Base-by-base conservation (phyloP, 2,888 invertebrate species). In the Tetropium fuscum region DNA sequence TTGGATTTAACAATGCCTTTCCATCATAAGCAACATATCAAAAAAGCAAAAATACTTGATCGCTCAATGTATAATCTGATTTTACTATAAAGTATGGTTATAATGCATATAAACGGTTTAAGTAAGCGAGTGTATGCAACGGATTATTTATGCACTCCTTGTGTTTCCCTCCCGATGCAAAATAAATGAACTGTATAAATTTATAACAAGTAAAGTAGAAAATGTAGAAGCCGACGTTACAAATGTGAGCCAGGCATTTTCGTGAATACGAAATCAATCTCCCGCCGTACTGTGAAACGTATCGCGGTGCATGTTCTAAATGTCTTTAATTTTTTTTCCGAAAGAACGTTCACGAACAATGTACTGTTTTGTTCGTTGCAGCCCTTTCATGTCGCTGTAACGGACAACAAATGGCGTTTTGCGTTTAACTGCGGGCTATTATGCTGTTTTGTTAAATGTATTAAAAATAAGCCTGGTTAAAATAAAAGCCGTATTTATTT, bases 211-310 rank as follows among this genome's bases (percentile, higher is more conserved):
- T 32, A 32, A 47, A 32, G 47, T 47, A 19, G 19, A 18, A 18
- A 32, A n/a, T 19, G 34, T 10, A 32, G 7, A 19, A 32, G 47
- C 18, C 47, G 20, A 47, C 19, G 16, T 47, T 32, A 47, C 47
- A 47, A 47, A 47, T 47, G 47, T 18, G 32, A 32, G 19, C 16
- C 6, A 20, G 13, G 47, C 32, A 32, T 47, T 47, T 34, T 11
- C 47, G 30, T 47, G 47, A 47, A 47, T 47, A 47, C 47, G 8
- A 19, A 47, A 47, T 47, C 32, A 47, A 32, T 47, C 20, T 47
- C 32, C 34, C n/a, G 47, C 13, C 20, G 47, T 18, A 44, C 25
- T 34, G 32, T 32, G 47, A 47, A 20, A 20, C 11, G 47, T 45
- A 45, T 45, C 18, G 27, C 4, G 2, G 15, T 18, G 30, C 19